Base-by-base conservation (phyloP, 1,140 invertebrate species). In the Drosophila biarmipes region DNA sequence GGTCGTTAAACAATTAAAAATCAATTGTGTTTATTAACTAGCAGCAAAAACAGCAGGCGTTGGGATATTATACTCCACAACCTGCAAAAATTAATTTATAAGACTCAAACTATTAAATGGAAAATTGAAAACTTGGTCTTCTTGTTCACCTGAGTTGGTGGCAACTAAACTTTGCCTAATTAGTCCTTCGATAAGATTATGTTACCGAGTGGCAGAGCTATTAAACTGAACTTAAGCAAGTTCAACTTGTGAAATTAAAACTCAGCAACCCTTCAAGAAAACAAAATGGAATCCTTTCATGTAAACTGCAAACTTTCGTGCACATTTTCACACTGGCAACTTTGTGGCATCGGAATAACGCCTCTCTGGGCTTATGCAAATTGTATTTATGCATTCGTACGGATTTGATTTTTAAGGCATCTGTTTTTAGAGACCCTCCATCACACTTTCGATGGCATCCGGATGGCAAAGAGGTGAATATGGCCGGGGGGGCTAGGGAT, bases 1-100 rank as follows among this genome's bases (percentile, higher is more conserved):
- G 15, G 43, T 51, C 49, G 73, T 85, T 73, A 84, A 86, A 66
- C 77, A 45, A 80, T 86, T 73, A 68, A 80, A 76, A 68, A 80
- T 56, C 66, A 43, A 73, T 80, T 85, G 61, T 31, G 17, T 56
- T 80, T 38, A 85, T 68, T 68, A 19, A 57, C n/a, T 24, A 10
- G 17, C 31, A 14, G 11, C 24, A 42, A 46, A 11, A 31, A 19
- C 35, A 37, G 31, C 24, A 29, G 29, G n/a, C 6, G 29, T 27
- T 27, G 35, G 24, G 17, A 48, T 17, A 74, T 45, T 61, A 46
- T 19, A 17, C 51, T 14, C 19, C 17, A 17, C 17, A 49, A 59
- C 48, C 37, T 35, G 15, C 10, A 27, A 24, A 57, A 14, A 24
- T 43, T 14, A 52, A n/a, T n/a, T n/a, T 61, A n/a, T 46, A 43